Percentiles rank a stretch among this genome's conserved stretches.
Conservation (phyloP, 2,888 invertebrate species). For the Eupithecia subumbrata region DNA sequence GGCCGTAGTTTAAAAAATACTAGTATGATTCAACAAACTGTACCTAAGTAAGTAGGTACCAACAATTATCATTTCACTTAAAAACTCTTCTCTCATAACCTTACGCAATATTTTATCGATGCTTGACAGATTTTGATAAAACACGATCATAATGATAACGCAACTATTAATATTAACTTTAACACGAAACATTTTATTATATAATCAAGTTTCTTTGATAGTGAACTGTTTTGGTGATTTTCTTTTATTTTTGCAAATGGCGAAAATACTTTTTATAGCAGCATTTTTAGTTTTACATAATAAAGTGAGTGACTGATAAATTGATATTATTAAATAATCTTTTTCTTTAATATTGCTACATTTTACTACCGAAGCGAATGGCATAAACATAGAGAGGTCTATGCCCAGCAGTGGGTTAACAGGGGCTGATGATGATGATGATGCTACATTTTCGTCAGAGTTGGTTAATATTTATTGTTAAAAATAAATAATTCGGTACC, state of each 20-base stretch:
- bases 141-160: constrained; percentile 41
- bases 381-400: too few species aligned
- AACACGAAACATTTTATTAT: constrained; percentile 23
- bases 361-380: too few species aligned
- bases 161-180: constrained; percentile 24
- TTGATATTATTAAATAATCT: too few species aligned
- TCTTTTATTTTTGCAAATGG: constrained; percentile 18
- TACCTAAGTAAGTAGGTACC: too few species aligned
- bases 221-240: constrained; percentile 4
- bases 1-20: too few species aligned
- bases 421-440: too few species aligned
- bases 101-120: constrained; percentile 28
- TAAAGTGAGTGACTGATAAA: constrained; percentile 14
- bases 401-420: too few species aligned
- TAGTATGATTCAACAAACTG: too few species aligned
- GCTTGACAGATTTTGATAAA: constrained; percentile 28
- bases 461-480: too few species aligned
- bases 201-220: constrained; percentile 3
- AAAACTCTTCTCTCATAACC: neutral
- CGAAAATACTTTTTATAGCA: constrained; percentile 18
- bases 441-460: too few species aligned
- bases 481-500: too few species aligned
- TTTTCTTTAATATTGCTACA: too few species aligned
- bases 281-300: constrained; percentile 13
- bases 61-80: neutral